Percentiles rank a stretch among this genome's conserved stretches.
phyloP scores from a whole-genome alignment of 2,113 vertebrate species.

The Crocuta crocuta region DNA sequence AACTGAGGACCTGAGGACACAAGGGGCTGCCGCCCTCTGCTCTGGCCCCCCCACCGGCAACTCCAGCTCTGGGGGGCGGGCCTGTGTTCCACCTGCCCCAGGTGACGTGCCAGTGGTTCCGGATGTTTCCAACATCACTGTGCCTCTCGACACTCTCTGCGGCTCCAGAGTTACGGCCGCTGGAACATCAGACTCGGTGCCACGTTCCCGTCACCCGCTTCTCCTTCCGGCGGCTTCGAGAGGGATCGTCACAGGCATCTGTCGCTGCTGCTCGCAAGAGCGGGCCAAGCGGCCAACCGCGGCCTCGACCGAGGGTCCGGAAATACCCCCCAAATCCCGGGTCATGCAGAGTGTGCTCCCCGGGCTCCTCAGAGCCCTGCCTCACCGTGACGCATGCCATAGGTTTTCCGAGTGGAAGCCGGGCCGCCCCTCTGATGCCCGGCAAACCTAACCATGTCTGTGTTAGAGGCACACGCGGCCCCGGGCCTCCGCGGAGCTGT shows the following conservation, averaged over 20 bases:
- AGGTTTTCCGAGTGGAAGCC: conserved; percentile 69
- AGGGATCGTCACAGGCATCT: neutral
- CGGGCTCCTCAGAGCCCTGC: conserved; percentile 45
- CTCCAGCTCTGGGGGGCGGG: rapidly evolving
- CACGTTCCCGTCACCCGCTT: rapidly evolving
- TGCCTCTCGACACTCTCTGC: neutral
- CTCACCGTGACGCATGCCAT: neutral
- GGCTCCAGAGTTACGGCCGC: neutral
- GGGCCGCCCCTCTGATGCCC: conserved; percentile 67
- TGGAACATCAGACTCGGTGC: neutral
- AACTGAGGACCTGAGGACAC: neutral
- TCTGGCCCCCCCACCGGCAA: rapidly evolving
- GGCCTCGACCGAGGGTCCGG: neutral
- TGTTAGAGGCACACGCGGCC: conserved; percentile 73
- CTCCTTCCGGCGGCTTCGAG: rapidly evolving
- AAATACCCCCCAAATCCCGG: neutral
- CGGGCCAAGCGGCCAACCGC: neutral
- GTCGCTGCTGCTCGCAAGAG: neutral
- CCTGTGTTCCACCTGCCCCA: too few species aligned
- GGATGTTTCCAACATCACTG: rapidly evolving
- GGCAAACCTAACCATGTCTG: conserved; percentile 46
- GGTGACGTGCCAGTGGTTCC: rapidly evolving
- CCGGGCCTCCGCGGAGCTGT: conserved; percentile 80
- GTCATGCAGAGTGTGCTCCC: neutral
- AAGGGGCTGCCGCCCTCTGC: rapidly evolving